A percentile compares a stretch with the other conserved stretches of the same genome.
phyloP scores from a whole-genome alignment of 2,113 vertebrate genomes.

The Otocyon megalotis region DNA sequence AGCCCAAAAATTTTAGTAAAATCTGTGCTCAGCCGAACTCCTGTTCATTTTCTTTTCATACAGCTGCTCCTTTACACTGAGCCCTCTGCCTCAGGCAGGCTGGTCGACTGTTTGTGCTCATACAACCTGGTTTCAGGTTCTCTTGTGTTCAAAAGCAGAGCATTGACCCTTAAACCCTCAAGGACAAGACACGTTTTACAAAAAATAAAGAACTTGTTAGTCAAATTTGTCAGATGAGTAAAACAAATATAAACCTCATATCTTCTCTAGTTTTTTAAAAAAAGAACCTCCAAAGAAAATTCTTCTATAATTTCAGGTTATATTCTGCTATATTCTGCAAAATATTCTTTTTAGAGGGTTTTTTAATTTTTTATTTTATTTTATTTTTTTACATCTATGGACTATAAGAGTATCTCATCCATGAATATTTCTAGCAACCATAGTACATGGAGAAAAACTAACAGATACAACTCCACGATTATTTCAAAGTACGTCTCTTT shows the following conservation, averaged over 20 bases:
- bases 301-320: neutral
- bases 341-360: neutral
- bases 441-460: neutral
- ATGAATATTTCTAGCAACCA: neutral
- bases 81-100: neutral
- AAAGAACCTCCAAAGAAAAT: neutral
- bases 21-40: neutral
- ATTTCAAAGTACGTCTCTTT: neutral
- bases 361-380: no score
- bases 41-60: neutral
- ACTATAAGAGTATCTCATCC: neutral
- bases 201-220: neutral
- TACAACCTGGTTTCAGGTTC: neutral
- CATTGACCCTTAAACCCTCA: neutral
- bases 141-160: neutral
- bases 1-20: constrained; percentile 28
- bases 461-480: neutral
- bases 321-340: neutral
- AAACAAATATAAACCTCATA: constrained; percentile 14
- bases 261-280: neutral
- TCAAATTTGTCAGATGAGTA: neutral
- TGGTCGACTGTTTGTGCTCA: neutral
- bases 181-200: neutral
- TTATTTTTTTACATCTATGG: neutral
- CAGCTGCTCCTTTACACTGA: neutral